A percentile compares a stretch with the other conserved stretches of the same genome.
phyloP scores from a whole-genome alignment of 53 echinoderm and acorn worm species.

The Paracentrotus lividus region DNA sequence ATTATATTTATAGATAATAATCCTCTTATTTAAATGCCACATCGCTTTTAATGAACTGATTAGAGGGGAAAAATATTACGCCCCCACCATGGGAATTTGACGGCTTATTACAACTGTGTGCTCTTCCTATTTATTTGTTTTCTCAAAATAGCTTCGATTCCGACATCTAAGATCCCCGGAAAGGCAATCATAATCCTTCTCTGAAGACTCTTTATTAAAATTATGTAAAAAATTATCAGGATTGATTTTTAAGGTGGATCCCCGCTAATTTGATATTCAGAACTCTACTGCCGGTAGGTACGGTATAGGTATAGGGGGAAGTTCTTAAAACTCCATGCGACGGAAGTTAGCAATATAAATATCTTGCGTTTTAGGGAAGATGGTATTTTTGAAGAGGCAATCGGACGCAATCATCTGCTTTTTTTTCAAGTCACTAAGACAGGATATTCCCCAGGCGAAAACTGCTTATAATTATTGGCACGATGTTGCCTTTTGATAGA shows the following conservation, averaged over 20 bases:
- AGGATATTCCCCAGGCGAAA: background rate
- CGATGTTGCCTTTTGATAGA: background rate
- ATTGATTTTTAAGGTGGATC: background rate
- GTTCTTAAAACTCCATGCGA: too few species aligned
- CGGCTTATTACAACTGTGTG: background rate
- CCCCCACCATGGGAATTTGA: background rate
- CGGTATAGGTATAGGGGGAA: too few species aligned
- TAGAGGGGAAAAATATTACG: background rate
- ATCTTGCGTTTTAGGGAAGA: background rate
- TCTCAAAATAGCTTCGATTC: constrained; percentile 4
- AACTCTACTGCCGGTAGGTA: too few species aligned
- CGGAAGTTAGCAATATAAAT: background rate
- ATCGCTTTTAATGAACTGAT: background rate
- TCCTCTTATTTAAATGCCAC: background rate
- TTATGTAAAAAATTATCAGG: too few species aligned
- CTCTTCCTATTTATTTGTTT: background rate
- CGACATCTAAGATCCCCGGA: background rate
- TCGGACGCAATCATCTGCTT: background rate
- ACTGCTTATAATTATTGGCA: background rate
- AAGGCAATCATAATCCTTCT: too few species aligned
- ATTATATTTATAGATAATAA: background rate
- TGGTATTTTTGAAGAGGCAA: constrained; percentile 16
- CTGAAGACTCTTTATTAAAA: too few species aligned
- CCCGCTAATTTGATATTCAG: background rate
- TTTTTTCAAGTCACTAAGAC: background rate